Base-by-base conservation (phyloP, 2,888 invertebrate species). In the Ectemnius lituratus region DNA sequence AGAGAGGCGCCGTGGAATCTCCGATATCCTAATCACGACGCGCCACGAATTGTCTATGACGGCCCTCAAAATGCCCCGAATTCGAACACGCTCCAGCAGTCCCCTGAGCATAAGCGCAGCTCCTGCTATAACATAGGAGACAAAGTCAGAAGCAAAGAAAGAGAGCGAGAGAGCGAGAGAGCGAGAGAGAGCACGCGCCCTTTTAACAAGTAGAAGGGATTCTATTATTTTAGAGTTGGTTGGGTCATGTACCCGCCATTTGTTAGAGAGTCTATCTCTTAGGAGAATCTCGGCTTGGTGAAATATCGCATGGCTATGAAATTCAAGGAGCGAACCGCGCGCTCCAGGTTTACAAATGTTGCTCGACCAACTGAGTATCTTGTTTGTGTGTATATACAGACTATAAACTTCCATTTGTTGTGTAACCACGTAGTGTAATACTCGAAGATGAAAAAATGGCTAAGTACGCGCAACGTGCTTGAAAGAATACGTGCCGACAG, bases 391-490 rank as follows among this genome's bases (percentile, higher is more conserved):
- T 37, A 37, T 11, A 11, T 37, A 37, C 4, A 37, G 1, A 11
- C 23, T 37, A 37, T 37, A 8, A 37, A 6, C n/a, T 4, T 11
- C 8, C 4, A 8, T 11, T 0, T 37, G 37, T 11, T 37, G 5
- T 37, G 3, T 37, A 37, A 0, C 5, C 37, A 37, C 5, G 37
- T 37, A 8, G 37, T 37, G 37, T 37, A 37, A 37, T 11, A 11
- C 60, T 60, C 60, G 60, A 28, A 45, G 14, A n/a, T n/a, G 60
- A 60, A 60, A 27, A 60, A 28, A 52, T 52, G n/a, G 52, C 52
- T 37, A 37, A 37, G 8, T 14, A 13, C 16, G 52, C 52, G 16
- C 11, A 60, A 13, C 4, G 20, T 28, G 49, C 14, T n/a, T 16
- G 27, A 11, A 18, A 52, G 63, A 23, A 47, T 52, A n/a, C 52